Conservation (phyloP, 2,113 vertebrate species). For the Ptilonorhynchus violaceus region DNA sequence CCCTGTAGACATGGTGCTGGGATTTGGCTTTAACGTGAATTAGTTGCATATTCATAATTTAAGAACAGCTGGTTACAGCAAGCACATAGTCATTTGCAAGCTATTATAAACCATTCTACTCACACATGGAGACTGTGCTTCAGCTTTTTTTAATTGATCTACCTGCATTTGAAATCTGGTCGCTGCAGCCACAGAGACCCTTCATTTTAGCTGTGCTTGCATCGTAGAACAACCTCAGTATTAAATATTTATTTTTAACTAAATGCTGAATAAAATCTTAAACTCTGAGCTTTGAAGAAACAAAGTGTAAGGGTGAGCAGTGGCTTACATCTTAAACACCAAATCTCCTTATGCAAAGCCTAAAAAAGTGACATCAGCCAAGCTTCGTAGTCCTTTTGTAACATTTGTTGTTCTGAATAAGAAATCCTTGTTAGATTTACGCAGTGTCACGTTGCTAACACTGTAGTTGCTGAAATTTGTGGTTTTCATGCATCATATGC, state of each 20-base stretch:
- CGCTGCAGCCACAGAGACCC: constrained; percentile 83
- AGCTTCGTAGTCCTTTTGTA: background rate
- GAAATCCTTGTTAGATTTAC: constrained; percentile 12
- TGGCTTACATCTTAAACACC: constrained; percentile 15
- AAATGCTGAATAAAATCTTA: constrained; percentile 77
- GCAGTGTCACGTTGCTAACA: background rate
- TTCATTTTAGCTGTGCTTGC: constrained; percentile 88
- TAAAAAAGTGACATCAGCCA: background rate
- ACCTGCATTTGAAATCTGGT: constrained; percentile 88
- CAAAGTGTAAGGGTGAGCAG: constrained; percentile 27
- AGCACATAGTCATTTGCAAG: constrained; percentile 71
- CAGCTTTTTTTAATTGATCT: constrained; percentile 81
- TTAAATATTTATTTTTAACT: constrained; percentile 88
- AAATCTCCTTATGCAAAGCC: background rate
- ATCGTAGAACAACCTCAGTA: constrained; percentile 71
- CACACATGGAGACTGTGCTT: constrained; percentile 72
- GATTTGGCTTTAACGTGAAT: constrained; percentile 76
- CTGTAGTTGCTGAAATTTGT: background rate
- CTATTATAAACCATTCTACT: constrained; percentile 76
- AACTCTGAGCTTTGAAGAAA: constrained; percentile 49
- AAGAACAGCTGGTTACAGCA: constrained; percentile 76
- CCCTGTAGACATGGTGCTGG: constrained; percentile 75
- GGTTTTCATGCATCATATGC: background rate
- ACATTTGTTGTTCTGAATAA: background rate
- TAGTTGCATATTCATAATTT: constrained; percentile 80